Percentiles rank a stretch among this genome's conserved stretches.
These are phyloP conservation scores for Rhinoderma darwinii DNA, from an alignment of 2,113 vertebrate genomes.

Conservation along the genomic window DNA sequence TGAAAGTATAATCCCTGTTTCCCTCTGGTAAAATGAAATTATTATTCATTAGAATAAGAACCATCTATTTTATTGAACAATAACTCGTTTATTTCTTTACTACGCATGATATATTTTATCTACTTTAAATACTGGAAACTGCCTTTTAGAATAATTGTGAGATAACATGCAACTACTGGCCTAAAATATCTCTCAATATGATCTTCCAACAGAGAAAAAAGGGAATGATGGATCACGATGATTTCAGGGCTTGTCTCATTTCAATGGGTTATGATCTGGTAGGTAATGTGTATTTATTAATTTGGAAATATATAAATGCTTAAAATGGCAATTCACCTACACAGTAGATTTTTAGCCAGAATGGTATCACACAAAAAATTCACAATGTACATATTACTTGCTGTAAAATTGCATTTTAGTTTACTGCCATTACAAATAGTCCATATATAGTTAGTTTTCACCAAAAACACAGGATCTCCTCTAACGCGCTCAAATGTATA, in stretches of 20 bases:
- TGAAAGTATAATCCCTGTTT: neutral
- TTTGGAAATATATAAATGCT: neutral
- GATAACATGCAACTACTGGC: neutral
- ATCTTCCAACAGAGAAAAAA: constrained; percentile 90
- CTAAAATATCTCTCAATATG: neutral
- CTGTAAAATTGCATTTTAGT: neutral
- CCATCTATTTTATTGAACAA: neutral
- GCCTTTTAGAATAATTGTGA: neutral
- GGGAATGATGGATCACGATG: constrained; percentile 94
- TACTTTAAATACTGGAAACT: neutral
- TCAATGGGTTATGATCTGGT: constrained; percentile 99
- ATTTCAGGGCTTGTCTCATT: constrained; percentile 98
- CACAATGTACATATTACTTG: neutral
- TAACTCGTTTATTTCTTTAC: neutral
- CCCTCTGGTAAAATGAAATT: neutral
- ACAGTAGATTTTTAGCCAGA: neutral
- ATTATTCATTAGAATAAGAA: neutral
- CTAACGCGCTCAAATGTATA: too few species aligned
- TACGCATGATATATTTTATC: neutral
- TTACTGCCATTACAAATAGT: neutral
- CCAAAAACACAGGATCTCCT: too few species aligned
- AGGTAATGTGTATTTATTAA: constrained; percentile 62
- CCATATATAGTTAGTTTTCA: neutral
- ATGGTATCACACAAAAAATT: neutral
- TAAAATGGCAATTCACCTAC: neutral